Conservation (phyloP, 2,797 vertebrate genomes). For the Babyrousa celebensis region DNA sequence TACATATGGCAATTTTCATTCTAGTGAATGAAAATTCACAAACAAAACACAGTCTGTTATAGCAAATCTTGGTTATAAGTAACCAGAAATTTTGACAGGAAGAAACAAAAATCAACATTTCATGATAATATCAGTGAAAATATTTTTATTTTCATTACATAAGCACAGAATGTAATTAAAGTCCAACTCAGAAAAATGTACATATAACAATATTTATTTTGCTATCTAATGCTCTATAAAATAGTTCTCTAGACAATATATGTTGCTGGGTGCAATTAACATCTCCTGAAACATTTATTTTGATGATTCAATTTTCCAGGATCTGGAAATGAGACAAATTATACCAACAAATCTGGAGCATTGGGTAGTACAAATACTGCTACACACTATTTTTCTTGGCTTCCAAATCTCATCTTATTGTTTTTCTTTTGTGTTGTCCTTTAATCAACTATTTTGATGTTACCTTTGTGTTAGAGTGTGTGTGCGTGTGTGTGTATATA, state of each 20-base stretch:
- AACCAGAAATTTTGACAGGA: conserved; percentile 32
- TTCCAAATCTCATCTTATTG: neutral
- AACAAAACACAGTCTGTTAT: neutral
- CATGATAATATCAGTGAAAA: neutral
- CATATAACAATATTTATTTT: neutral
- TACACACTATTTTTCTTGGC: neutral
- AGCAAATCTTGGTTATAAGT: conserved; percentile 25
- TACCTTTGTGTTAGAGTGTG: neutral
- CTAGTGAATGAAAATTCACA: no score
- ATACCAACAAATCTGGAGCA: neutral
- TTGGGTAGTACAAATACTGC: neutral
- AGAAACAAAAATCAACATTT: conserved; percentile 27
- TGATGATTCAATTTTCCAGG: neutral
- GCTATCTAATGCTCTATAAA: neutral
- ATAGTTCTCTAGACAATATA: neutral
- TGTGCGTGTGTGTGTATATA: no score
- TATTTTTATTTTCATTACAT: conserved; percentile 6
- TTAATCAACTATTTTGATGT: neutral
- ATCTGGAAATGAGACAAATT: conserved; percentile 40
- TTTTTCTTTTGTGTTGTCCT: neutral
- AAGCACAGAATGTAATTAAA: neutral
- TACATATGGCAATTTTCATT: conserved; percentile 9
- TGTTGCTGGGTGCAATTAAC: neutral
- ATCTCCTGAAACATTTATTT: neutral
- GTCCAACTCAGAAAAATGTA: neutral